phyloP scores from a whole-genome alignment of 2,797 vertebrate species.

The Crax fasciolata region DNA sequence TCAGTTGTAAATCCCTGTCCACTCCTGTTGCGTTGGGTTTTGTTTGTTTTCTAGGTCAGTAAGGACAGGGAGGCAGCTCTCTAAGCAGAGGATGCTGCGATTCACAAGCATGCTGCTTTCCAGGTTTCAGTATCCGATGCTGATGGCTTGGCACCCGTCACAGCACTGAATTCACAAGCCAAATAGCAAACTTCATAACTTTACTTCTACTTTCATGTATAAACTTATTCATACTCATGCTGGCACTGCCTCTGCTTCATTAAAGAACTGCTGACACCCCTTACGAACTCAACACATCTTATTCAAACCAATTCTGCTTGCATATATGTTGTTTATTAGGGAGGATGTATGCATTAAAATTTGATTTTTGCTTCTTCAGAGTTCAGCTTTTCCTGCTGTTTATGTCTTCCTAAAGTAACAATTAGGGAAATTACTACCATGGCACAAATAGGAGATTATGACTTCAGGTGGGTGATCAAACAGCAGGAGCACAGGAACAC shows the following conservation, averaged over 20 bases:
- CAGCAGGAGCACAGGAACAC: background rate
- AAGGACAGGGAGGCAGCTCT: background rate
- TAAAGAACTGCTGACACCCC: conserved; percentile 50
- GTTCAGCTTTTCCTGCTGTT: conserved; percentile 34
- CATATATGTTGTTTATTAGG: conserved; percentile 8
- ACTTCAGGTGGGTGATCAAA: conserved; percentile 14
- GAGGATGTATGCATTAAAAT: background rate
- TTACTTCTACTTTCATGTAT: background rate
- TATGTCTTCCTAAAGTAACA: background rate
- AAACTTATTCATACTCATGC: conserved; percentile 6
- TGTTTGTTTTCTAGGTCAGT: background rate
- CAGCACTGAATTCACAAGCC: conserved; percentile 5
- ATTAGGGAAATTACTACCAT: background rate
- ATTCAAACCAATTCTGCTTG: background rate
- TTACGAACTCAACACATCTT: conserved; percentile 28
- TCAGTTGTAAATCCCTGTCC: background rate
- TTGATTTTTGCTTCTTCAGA: conserved; percentile 28
- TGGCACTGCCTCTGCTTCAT: conserved; percentile 33
- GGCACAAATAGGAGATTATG: background rate
- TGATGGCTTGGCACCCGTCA: background rate
- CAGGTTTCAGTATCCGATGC: background rate
- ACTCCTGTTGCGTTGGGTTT: background rate
- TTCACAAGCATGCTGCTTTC: background rate
- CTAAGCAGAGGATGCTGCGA: background rate
- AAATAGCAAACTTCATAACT: background rate